Base-by-base conservation (phyloP, 2,113 vertebrate genomes). In the Pelvicachromis taeniatus region DNA sequence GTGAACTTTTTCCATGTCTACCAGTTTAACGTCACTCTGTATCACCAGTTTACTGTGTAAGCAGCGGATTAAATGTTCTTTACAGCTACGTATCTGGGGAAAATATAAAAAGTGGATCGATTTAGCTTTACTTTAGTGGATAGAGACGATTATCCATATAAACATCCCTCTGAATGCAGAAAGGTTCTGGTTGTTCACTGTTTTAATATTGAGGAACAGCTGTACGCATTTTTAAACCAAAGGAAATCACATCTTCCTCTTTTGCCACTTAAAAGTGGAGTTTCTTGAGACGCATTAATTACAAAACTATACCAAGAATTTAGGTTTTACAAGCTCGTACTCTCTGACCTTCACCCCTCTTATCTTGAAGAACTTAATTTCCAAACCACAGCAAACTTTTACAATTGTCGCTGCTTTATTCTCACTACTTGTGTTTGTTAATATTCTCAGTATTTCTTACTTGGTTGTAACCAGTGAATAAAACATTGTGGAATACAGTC, bases 401-500 rank as follows among this genome's bases (percentile, higher is more conserved):
- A 31, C 26, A 4, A 17, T 33, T 75, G 26, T 31, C 4, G 4
- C 16, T 50, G 26, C 17, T 52, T 75, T 13, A 11, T 52, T 52
- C 16, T n/a, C 5, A 26, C 9, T n/a, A 10, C 26, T 75, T 12
- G 42, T 31, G 26, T 2, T 75, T 75, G 33, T 33, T 58, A 48
- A 9, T 45, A 53, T 42, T 7, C 31, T 19, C 23, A 13, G 5
- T 68, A 23, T 45, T 12, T 77, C 9, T 55, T 33, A 70, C 4
- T 56, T 55, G 19, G 16, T 50, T 61, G 10, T n/a, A 80, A 5
- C 45, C 6, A 23, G 2, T 19, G 7, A 31, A 23, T 61, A 63
- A 77, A 81, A 81, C 19, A 6, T n/a, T 90, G 45, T 40, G 70
- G 52, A 48, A 80, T 29, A 82, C 77, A 59, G 87, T 86, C 33